phyloP scores from a whole-genome alignment of 92 coral and sea anemone genomes.

The Phenganax marumi region DNA sequence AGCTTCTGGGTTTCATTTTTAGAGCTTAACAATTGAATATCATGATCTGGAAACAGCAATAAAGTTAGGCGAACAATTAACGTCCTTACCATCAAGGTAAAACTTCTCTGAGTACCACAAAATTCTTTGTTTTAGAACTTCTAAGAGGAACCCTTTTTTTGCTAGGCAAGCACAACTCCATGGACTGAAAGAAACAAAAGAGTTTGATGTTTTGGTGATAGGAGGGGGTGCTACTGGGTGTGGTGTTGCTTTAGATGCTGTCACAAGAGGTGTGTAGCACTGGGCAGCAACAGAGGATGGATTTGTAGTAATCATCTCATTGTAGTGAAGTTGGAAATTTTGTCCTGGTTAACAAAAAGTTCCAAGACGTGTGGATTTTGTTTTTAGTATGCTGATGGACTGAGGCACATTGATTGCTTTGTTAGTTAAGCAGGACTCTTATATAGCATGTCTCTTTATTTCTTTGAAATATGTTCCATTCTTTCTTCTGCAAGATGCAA shows the following conservation, averaged over 20 bases:
- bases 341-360: too few species aligned
- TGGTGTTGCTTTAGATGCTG: slow-evolving; percentile 94
- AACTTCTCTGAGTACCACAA: not conserved
- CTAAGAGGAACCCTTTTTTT: not conserved
- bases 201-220: slow-evolving; percentile 94
- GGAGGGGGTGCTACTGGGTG: slow-evolving; percentile 99
- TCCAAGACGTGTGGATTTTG: not conserved
- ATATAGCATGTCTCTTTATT: too few species aligned
- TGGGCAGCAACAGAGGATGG: not conserved
- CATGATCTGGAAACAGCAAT: slow-evolving; percentile 71
- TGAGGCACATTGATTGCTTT: too few species aligned
- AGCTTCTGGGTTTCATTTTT: not conserved
- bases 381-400: too few species aligned
- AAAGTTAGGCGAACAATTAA: slow-evolving; percentile 55
- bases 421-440: too few species aligned
- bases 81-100: slow-evolving; percentile 76
- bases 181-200: slow-evolving; percentile 62
- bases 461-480: too few species aligned
- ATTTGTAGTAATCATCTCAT: too few species aligned
- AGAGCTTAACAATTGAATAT: slow-evolving; percentile 60
- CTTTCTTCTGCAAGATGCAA: too few species aligned
- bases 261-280: slow-evolving; percentile 74
- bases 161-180: slow-evolving; percentile 56
- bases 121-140: not conserved
- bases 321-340: too few species aligned